Percentiles rank a stretch among this genome's conserved stretches.
Conservation (phyloP, 2,113 vertebrate species). For the Hippocampus comes region DNA sequence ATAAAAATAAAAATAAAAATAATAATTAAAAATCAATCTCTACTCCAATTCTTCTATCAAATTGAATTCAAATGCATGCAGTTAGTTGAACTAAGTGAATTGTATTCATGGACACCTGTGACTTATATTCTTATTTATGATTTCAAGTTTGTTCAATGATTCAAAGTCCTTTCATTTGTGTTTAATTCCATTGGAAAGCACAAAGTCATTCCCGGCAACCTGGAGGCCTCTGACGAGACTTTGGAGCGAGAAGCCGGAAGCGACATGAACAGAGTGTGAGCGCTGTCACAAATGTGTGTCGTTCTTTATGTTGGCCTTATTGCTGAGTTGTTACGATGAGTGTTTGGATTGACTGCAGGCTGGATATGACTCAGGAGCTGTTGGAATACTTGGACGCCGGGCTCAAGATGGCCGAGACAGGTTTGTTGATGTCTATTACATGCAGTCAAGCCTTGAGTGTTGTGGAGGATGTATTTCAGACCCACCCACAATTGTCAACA, state of each 20-base stretch:
- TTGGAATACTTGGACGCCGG: conserved; percentile 87
- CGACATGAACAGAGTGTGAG: conserved; percentile 89
- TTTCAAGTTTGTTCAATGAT: no score
- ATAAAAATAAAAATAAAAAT: no score
- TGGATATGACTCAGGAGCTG: conserved; percentile 89
- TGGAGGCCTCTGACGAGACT: conserved; percentile 86
- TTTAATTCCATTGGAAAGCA: conserved; percentile 44
- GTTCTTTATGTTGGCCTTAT: neutral
- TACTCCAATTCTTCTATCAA: no score
- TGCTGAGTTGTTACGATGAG: neutral
- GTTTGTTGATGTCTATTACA: neutral
- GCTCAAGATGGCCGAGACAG: conserved; percentile 81
- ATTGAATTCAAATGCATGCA: no score
- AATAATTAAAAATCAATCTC: no score
- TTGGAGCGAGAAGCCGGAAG: conserved; percentile 83
- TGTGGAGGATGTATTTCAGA: no score
- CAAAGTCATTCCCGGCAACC: conserved; percentile 79
- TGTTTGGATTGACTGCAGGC: conserved; percentile 58
- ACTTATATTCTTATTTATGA: no score
- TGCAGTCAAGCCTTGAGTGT: no score
- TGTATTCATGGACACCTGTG: no score
- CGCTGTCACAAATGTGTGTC: neutral
- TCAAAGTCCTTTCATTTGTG: no score
- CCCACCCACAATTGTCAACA: no score
- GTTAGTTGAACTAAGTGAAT: no score